These are phyloP conservation scores for Phyllotreta cruciferae DNA, from an alignment of 2,888 invertebrate species.

Conservation along the genomic window DNA sequence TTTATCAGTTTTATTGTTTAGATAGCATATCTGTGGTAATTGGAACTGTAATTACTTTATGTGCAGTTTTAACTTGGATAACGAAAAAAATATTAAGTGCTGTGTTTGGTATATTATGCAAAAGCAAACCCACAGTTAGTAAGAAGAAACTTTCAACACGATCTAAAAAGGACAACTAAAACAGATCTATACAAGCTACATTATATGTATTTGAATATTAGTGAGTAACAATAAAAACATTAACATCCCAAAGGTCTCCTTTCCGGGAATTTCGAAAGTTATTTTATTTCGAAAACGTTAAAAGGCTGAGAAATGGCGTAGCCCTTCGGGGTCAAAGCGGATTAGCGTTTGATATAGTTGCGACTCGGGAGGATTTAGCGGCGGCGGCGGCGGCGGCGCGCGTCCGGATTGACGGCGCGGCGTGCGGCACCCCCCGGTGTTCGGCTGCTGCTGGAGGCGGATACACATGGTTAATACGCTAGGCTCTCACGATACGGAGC, in stretches of 20 bases:
- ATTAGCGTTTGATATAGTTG: slow-evolving; percentile 55
- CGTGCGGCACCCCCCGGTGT: neutral
- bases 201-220: no score
- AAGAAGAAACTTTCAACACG: no score
- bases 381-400: slow-evolving; percentile 43
- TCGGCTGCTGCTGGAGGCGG: neutral
- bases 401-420: neutral
- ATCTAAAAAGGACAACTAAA: no score
- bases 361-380: slow-evolving; percentile 51
- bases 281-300: no score
- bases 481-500: slow-evolving; percentile 56
- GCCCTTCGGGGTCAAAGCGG: slow-evolving; percentile 54
- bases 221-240: no score
- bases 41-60: neutral
- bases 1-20: slow-evolving; percentile 46
- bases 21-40: slow-evolving; percentile 40
- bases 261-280: no score
- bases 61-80: neutral
- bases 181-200: no score
- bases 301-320: slow-evolving; percentile 48
- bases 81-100: no score
- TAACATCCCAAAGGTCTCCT: no score
- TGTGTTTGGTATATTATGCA: neutral
- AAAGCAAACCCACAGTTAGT: no score
- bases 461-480: slow-evolving; percentile 57